Evolutionary conservation across 2,113 vertebrate species (phyloP).

Genomic region (Deroptyus accipitrinus): DNA sequence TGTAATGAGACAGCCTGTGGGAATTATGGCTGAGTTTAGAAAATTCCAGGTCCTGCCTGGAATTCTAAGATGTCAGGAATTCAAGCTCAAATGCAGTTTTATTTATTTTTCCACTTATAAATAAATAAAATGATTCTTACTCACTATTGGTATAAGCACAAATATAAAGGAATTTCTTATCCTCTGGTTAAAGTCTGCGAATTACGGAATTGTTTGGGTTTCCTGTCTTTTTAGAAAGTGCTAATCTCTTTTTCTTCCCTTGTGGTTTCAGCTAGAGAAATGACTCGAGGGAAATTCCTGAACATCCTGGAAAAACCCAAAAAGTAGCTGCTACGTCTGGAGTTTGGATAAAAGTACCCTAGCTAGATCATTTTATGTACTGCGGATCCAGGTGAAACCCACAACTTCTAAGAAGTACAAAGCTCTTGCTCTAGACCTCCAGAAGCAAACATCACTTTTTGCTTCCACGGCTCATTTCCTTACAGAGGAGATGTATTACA

Average conservation of each 20-base stretch:
- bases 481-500: not conserved
- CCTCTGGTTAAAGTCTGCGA: not conserved
- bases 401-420: conserved; percentile 29
- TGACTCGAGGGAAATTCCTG: conserved; percentile 98
- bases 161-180: not conserved
- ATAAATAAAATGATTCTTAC: not conserved
- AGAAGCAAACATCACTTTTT: conserved; percentile 7
- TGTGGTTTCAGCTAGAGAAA: conserved; percentile 92
- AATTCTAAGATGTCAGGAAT: conserved; percentile 15
- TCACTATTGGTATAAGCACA: not conserved
- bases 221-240: not conserved
- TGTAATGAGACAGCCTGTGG: conserved; percentile 47
- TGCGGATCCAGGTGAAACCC: not conserved
- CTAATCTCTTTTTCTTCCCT: conserved; percentile 13
- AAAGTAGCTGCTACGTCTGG: conserved; percentile 77
- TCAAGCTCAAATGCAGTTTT: not conserved
- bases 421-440: not conserved
- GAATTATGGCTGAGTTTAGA: conserved; percentile 43
- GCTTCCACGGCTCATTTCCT: conserved; percentile 12
- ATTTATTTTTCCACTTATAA: not conserved
- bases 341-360: not conserved
- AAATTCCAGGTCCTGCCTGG: conserved; percentile 6
- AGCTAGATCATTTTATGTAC: not conserved
- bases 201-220: not conserved
- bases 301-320: conserved; percentile 97